Percentiles rank a stretch among this genome's conserved stretches.
Conservation (phyloP, 2,797 vertebrate species). For the Hypotaenidia okinawae region DNA sequence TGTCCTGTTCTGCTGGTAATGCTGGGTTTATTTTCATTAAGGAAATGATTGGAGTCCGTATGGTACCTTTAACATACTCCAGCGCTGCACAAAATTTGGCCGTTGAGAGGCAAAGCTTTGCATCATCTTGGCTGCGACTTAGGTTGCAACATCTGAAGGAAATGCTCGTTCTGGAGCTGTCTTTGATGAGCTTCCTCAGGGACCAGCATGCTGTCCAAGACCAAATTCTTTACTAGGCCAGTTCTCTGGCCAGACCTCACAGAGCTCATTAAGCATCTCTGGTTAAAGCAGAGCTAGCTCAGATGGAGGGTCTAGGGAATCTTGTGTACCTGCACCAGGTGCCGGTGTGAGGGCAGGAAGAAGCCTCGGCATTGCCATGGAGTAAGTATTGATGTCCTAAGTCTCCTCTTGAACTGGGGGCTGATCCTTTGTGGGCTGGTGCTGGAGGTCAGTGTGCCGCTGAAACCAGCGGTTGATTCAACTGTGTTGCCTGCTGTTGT, state of each 20-base stretch:
- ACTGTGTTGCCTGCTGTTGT: background rate
- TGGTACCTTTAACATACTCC: background rate
- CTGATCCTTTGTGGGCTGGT: background rate
- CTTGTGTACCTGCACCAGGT: background rate
- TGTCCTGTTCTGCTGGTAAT: background rate
- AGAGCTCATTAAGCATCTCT: background rate
- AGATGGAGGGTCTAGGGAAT: fast-evolving
- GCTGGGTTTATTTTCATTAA: background rate
- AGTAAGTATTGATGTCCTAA: background rate
- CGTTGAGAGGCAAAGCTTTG: background rate
- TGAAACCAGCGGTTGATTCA: background rate
- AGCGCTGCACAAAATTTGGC: background rate
- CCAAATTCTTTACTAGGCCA: background rate
- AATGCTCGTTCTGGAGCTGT: background rate
- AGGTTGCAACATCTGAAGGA: background rate
- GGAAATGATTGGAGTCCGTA: background rate
- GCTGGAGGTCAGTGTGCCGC: background rate
- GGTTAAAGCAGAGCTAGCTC: background rate
- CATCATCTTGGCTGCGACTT: background rate
- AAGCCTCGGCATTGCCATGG: background rate
- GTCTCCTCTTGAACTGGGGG: background rate
- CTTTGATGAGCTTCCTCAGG: background rate
- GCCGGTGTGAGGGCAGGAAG: background rate
- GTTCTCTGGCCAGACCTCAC: background rate
- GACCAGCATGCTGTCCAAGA: background rate